Percentiles rank a stretch among this genome's conserved stretches.
phyloP scores from a whole-genome alignment of 2,888 invertebrate genomes.

The Drosophila acutilabella region DNA sequence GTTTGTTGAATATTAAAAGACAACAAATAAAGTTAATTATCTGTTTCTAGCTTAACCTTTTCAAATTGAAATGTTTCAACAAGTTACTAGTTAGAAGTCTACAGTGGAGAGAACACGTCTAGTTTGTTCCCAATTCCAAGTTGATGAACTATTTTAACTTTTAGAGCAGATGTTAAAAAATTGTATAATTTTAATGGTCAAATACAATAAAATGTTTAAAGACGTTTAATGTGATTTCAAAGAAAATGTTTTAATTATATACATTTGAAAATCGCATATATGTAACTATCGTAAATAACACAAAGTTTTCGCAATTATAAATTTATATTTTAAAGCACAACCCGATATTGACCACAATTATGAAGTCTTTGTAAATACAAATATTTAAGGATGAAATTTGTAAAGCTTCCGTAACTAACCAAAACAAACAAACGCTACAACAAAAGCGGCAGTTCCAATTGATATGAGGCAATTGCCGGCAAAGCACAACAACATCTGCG shows the following conservation, averaged over 20 bases:
- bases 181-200: neutral
- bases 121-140: too few relatives aligned
- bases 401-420: slow-evolving; percentile 14
- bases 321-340: neutral
- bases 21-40: neutral
- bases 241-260: neutral
- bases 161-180: neutral
- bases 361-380: neutral
- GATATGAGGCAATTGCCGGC: slow-evolving; percentile 59
- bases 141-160: too few relatives aligned
- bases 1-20: neutral
- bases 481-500: slow-evolving; percentile 44
- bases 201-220: neutral
- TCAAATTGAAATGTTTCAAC: neutral
- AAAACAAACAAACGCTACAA: slow-evolving; percentile 52
- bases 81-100: too few relatives aligned
- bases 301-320: neutral
- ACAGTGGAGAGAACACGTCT: too few relatives aligned
- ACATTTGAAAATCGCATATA: neutral
- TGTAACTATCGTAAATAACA: neutral
- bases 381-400: slow-evolving; percentile 28
- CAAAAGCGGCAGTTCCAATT: slow-evolving; percentile 54
- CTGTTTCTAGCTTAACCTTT: neutral
- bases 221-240: neutral
- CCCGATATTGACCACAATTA: neutral